Evolutionary conservation across 2,888 invertebrate species (phyloP), one percentile per base, ranked within the genome.

Genomic region (Lasioglossum villosulum): DNA sequence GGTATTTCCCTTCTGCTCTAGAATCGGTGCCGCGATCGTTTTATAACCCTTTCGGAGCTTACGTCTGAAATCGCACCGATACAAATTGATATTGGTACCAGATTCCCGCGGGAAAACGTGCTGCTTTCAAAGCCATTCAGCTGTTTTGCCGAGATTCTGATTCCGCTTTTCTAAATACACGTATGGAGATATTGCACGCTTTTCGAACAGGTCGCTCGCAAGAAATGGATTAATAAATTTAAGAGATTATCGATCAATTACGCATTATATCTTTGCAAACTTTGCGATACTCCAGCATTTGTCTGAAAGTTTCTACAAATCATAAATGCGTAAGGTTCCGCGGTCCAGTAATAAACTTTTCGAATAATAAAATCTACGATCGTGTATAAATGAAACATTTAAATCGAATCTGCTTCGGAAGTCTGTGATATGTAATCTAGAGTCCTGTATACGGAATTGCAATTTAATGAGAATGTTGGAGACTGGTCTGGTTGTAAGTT

Each of bases 81-180:
- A 77, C 74, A 75, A 84, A 86, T 80, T 80, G 84, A 86, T 78
- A 86, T 75, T 52, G 77, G 52, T 75, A 77, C 0, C 30, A 16
- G 19, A 19, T 27, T 39, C 37, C 30, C 56, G 66, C 56, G 68
- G 74, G 27, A 63, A n/a, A 63, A 59, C n/a, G 39, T 75, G 16
- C 42, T n/a, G 16, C 45, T 79, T 79, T 73, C 34, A 63, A 59
- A 8, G 70, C 27, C 30, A 12, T 6, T 23, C 30, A 37, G 48
- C 37, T 66, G 39, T 6, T 68, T 68, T 23, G 16, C 23, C 42
- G 52, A n/a, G 71, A 23, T 63, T 34, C 52, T 19, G 30, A n/a
- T 16, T 8, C 12, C 45, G 14, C 23, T 72, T 45, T 45, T 42
- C 12, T 16, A n/a, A 19, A 37, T 2, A 23, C 30, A 19, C n/a